Conservation (phyloP, 2,888 invertebrate genomes). For the Idaea straminata region DNA sequence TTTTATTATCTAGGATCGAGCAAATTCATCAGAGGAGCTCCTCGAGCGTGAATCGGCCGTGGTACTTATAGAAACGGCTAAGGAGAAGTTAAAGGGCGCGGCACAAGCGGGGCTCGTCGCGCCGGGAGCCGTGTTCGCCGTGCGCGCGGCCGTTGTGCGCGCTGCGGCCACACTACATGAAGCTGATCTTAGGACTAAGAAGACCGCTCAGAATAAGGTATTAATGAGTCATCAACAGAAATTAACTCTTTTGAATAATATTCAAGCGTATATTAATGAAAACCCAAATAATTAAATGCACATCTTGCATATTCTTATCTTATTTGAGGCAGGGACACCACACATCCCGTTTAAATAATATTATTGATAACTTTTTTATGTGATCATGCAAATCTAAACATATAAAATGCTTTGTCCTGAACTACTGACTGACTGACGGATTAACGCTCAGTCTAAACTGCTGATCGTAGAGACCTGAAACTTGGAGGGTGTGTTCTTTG, state of each 20-base stretch:
- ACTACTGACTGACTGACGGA: too few relatives aligned
- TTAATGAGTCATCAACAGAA: constrained; percentile 9
- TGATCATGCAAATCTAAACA: too few relatives aligned
- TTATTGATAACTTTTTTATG: too few relatives aligned
- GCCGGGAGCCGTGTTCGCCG: constrained; percentile 82
- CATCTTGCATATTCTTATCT: too few relatives aligned
- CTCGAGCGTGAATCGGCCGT: constrained; percentile 86
- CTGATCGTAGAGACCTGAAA: too few relatives aligned
- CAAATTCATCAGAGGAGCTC: constrained; percentile 88
- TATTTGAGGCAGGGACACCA: too few relatives aligned
- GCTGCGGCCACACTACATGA: constrained; percentile 87
- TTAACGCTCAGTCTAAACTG: too few relatives aligned
- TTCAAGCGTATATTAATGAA: too few relatives aligned
- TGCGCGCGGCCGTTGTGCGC: constrained; percentile 87
- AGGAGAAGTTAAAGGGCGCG: constrained; percentile 91
- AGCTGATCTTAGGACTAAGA: constrained; percentile 63
- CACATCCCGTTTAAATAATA: too few relatives aligned
- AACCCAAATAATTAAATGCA: neutral
- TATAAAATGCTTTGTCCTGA: too few relatives aligned
- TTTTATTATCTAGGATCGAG: constrained; percentile 57
- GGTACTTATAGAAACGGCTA: constrained; percentile 90
- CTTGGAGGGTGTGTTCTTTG: too few relatives aligned
- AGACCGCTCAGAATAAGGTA: constrained; percentile 15
- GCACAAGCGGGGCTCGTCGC: constrained; percentile 84
- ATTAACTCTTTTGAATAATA: constrained; percentile 2